Evolutionary conservation across 1,140 invertebrate genomes (phyloP).

Genomic region (Caerostris darwini): DNA sequence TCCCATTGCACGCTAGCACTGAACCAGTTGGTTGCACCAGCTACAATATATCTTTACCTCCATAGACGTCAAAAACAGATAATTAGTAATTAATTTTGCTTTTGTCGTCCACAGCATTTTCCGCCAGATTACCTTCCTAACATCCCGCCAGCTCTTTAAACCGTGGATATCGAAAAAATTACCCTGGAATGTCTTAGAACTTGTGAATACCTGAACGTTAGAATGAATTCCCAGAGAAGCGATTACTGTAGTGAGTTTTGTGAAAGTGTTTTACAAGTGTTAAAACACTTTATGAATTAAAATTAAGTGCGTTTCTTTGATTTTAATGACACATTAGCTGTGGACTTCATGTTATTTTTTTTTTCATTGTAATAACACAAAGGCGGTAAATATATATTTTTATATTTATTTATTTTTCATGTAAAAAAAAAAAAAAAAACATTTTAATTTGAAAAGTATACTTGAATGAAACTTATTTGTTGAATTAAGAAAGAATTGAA

Average conservation of each 20-base stretch:
- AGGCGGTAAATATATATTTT: too few species aligned
- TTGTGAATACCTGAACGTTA: not conserved
- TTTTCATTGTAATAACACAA: too few species aligned
- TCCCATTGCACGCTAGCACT: not conserved
- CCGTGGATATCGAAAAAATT: not conserved
- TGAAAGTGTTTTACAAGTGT: not conserved
- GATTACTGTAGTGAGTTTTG: not conserved
- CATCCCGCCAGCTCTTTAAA: slow-evolving; percentile 48
- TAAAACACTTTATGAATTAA: not conserved
- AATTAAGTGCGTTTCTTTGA: not conserved
- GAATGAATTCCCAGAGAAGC: not conserved
- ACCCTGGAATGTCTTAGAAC: not conserved
- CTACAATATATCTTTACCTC: slow-evolving; percentile 74
- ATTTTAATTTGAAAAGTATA: too few species aligned
- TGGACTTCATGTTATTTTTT: too few species aligned
- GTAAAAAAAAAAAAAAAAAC: too few species aligned
- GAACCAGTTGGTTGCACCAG: slow-evolving; percentile 55
- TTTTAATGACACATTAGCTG: not conserved
- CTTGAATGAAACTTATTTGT: too few species aligned
- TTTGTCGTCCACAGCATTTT: slow-evolving; percentile 62
- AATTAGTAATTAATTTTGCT: slow-evolving; percentile 77
- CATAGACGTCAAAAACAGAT: slow-evolving; percentile 74
- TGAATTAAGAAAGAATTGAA: too few species aligned
- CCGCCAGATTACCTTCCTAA: slow-evolving; percentile 67
- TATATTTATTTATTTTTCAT: too few species aligned